These are phyloP conservation scores for Vulpes lagopus DNA, from an alignment of 2,113 vertebrate species.

Conservation along the genomic window DNA sequence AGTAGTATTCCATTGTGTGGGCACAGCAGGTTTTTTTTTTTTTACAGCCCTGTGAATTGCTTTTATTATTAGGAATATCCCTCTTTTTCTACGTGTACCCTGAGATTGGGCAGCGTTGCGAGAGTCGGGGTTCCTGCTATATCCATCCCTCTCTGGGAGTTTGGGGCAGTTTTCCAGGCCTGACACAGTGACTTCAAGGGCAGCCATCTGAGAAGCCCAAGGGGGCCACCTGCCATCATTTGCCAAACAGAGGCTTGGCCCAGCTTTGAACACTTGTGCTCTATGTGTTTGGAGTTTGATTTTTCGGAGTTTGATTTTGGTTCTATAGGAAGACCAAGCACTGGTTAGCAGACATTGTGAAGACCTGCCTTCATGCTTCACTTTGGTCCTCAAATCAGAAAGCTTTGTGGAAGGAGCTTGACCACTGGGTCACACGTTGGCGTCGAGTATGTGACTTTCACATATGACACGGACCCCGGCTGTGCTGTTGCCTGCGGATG, in stretches of 20 bases:
- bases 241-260: background rate
- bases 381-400: background rate
- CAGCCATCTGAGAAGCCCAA: background rate
- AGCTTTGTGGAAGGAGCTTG: background rate
- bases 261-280: background rate
- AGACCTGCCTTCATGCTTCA: background rate
- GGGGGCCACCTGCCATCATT: background rate
- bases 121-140: background rate
- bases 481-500: background rate
- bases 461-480: rapidly evolving
- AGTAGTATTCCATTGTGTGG: background rate
- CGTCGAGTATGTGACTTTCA: rapidly evolving
- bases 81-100: background rate
- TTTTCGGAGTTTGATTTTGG: background rate
- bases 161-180: background rate
- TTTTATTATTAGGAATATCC: background rate
- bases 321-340: background rate
- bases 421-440: background rate
- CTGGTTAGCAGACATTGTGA: background rate
- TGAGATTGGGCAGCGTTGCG: background rate
- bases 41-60: background rate
- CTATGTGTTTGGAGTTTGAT: background rate
- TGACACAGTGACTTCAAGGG: background rate
- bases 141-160: background rate
- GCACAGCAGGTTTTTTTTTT: background rate